Percentiles rank a stretch among this genome's conserved stretches.
These are phyloP conservation scores for Ochotona princeps DNA, from an alignment of 2,113 vertebrate genomes.

Conservation along the genomic window DNA sequence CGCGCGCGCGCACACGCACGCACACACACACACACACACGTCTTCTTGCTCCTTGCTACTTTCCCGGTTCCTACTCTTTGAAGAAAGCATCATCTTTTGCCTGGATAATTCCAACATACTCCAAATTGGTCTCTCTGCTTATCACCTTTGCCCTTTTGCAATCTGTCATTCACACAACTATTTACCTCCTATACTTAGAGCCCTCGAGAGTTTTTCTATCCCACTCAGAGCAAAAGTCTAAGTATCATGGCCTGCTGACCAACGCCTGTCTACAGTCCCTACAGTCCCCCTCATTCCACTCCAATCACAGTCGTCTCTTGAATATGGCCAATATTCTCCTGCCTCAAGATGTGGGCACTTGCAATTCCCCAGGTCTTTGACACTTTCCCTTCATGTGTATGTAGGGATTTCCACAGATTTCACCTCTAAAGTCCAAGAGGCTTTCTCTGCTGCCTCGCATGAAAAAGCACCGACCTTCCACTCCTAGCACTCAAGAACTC, in stretches of 20 bases:
- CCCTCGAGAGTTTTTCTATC: background rate
- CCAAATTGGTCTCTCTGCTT: background rate
- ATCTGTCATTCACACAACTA: background rate
- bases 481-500: too few species aligned
- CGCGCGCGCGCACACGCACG: background rate
- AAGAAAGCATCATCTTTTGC: background rate
- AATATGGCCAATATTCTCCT: background rate
- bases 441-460: background rate
- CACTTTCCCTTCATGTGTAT: background rate
- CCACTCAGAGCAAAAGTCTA: background rate
- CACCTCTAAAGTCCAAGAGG: background rate
- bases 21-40: background rate
- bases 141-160: background rate
- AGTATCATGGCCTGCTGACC: background rate
- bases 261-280: background rate
- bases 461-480: background rate
- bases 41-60: background rate
- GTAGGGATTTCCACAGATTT: background rate
- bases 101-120: background rate
- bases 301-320: background rate
- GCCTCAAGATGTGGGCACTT: background rate
- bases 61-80: background rate
- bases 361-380: background rate
- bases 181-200: background rate
- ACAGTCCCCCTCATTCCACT: background rate